Evolutionary conservation across 2,797 vertebrate species (phyloP).

Genomic region (Aldrovandia affinis): DNA sequence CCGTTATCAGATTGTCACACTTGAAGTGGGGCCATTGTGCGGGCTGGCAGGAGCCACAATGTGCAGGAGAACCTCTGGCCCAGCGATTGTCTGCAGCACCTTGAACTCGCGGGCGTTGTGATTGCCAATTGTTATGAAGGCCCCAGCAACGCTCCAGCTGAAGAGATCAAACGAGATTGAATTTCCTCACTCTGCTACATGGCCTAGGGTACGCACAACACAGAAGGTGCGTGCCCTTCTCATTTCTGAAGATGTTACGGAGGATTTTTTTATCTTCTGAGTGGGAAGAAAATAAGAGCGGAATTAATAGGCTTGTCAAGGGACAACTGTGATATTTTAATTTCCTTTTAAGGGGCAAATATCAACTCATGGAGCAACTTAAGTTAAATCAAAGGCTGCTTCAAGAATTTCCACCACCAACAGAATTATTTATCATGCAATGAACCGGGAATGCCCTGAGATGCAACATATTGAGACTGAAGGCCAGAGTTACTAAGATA

Average conservation of each 20-base stretch:
- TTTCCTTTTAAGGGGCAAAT: constrained; percentile 16
- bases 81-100: constrained; percentile 33
- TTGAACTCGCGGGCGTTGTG: constrained; percentile 32
- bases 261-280: constrained; percentile 17
- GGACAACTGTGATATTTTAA: constrained; percentile 24
- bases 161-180: constrained; percentile 40
- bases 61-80: constrained; percentile 1
- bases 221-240: constrained; percentile 7
- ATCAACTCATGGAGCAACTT: constrained; percentile 6
- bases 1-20: constrained; percentile 37
- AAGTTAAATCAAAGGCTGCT: neutral
- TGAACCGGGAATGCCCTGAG: too few species aligned
- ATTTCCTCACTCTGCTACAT: constrained; percentile 32
- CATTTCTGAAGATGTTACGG: constrained; percentile 33
- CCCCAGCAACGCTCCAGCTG: constrained; percentile 24
- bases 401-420: neutral
- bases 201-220: constrained; percentile 32
- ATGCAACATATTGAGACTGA: neutral
- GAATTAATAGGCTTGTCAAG: constrained; percentile 32
- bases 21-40: constrained; percentile 29
- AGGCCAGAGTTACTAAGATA: too few species aligned
- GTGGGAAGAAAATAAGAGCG: constrained; percentile 33
- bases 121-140: constrained; percentile 34
- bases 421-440: neutral
- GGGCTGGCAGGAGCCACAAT: constrained; percentile 2